Evolutionary conservation across 2,113 vertebrate species (phyloP).

Genomic region (Dolichotis patagonum): DNA sequence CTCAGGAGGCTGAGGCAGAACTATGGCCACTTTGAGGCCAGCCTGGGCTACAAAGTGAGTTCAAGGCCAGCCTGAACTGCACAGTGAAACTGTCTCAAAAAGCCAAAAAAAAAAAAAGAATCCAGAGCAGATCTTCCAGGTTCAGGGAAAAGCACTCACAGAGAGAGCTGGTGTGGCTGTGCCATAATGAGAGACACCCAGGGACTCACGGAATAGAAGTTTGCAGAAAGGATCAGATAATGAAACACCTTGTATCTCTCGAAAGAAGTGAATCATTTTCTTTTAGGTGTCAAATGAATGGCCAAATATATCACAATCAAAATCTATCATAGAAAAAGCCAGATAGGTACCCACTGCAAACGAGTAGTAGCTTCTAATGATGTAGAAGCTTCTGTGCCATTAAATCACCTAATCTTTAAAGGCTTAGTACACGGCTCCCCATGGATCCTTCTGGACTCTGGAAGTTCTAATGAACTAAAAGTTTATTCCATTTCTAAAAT

Average conservation of each 20-base stretch:
- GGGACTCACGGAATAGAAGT: background rate
- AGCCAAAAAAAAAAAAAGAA: too few species aligned
- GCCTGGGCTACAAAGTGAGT: too few species aligned
- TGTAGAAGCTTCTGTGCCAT: background rate
- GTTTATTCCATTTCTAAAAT: slow-evolving; percentile 39
- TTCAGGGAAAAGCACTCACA: background rate
- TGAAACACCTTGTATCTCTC: slow-evolving; percentile 73
- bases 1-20: too few species aligned
- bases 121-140: background rate
- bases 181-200: background rate
- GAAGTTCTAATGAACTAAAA: slow-evolving; percentile 47
- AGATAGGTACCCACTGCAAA: slow-evolving; percentile 35
- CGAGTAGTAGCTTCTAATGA: background rate
- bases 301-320: slow-evolving; percentile 69
- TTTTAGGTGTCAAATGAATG: slow-evolving; percentile 75
- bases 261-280: slow-evolving; percentile 75
- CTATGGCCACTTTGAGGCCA: too few species aligned
- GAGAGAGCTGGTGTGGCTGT: background rate
- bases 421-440: background rate
- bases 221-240: slow-evolving; percentile 60
- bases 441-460: background rate
- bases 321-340: slow-evolving; percentile 62
- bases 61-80: too few species aligned
- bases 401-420: background rate
- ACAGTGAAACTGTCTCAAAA: too few species aligned